These are phyloP conservation scores for Flexamia atlantica DNA, from an alignment of 2,888 invertebrate species.

Conservation along the genomic window DNA sequence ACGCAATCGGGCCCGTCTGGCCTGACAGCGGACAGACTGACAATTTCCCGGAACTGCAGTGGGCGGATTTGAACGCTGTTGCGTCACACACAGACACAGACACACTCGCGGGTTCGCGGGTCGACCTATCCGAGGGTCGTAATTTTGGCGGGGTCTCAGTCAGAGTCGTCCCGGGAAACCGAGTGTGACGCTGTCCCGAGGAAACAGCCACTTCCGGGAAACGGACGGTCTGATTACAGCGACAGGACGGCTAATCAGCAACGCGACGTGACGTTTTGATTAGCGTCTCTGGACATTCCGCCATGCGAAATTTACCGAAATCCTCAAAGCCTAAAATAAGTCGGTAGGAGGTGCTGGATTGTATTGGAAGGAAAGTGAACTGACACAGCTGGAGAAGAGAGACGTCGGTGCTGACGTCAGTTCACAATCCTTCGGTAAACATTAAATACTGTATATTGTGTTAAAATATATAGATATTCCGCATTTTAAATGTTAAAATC, in stretches of 20 bases:
- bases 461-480: too few relatives aligned
- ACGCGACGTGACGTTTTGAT: background rate
- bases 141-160: conserved; percentile 12
- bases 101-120: background rate
- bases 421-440: too few relatives aligned
- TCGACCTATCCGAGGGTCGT: conserved; percentile 23
- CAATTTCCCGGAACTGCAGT: conserved; percentile 20
- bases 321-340: too few relatives aligned
- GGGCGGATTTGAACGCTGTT: conserved; percentile 12
- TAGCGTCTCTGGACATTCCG: background rate
- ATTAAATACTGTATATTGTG: too few relatives aligned
- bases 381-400: too few relatives aligned
- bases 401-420: too few relatives aligned
- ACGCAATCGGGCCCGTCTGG: too few relatives aligned
- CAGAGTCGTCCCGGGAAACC: conserved; percentile 14
- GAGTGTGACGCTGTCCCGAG: background rate
- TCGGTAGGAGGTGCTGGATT: too few relatives aligned
- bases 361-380: too few relatives aligned
- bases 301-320: too few relatives aligned
- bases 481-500: too few relatives aligned
- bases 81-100: background rate
- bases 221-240: background rate
- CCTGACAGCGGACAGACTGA: background rate
- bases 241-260: background rate
- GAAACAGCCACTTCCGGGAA: background rate